phyloP scores from a whole-genome alignment of 1,140 invertebrate genomes.

The Drosophila bocki region DNA sequence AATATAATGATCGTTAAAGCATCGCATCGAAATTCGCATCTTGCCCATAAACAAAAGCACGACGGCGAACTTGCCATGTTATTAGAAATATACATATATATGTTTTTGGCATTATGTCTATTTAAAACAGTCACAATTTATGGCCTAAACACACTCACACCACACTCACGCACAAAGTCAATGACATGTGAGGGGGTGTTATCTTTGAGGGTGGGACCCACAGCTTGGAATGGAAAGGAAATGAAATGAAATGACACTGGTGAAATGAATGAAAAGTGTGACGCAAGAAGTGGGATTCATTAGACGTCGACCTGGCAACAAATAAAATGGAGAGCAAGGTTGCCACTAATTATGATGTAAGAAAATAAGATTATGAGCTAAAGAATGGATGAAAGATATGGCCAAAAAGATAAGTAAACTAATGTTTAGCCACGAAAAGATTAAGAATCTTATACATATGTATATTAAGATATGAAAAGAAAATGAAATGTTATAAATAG shows the following conservation, averaged over 20 bases:
- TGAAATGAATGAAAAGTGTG: slow-evolving; percentile 50
- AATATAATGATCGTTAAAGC: slow-evolving; percentile 41
- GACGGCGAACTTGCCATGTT: slow-evolving; percentile 22
- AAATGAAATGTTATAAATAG: slow-evolving; percentile 11
- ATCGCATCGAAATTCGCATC: slow-evolving; percentile 17
- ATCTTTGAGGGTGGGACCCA: slow-evolving; percentile 16
- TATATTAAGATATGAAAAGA: not conserved
- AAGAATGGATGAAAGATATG: not conserved
- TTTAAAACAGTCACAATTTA: slow-evolving; percentile 41
- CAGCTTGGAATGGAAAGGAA: slow-evolving; percentile 20
- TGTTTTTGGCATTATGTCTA: slow-evolving; percentile 27
- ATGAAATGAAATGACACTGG: slow-evolving; percentile 29
- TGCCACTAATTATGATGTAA: slow-evolving; percentile 28
- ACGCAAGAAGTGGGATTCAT: slow-evolving; percentile 42
- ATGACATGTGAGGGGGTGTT: slow-evolving; percentile 56
- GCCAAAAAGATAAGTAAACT: not conserved
- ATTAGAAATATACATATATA: slow-evolving; percentile 13
- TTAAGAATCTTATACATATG: not conserved
- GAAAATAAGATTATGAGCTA: slow-evolving; percentile 18
- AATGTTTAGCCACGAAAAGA: not conserved
- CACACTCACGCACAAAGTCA: slow-evolving; percentile 47
- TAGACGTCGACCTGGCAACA: slow-evolving; percentile 33
- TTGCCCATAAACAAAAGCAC: slow-evolving; percentile 19
- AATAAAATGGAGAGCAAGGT: slow-evolving; percentile 10
- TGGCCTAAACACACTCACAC: slow-evolving; percentile 17